These are phyloP conservation scores for Torymus tubicola DNA, from an alignment of 2,888 invertebrate genomes.

Conservation along the genomic window DNA sequence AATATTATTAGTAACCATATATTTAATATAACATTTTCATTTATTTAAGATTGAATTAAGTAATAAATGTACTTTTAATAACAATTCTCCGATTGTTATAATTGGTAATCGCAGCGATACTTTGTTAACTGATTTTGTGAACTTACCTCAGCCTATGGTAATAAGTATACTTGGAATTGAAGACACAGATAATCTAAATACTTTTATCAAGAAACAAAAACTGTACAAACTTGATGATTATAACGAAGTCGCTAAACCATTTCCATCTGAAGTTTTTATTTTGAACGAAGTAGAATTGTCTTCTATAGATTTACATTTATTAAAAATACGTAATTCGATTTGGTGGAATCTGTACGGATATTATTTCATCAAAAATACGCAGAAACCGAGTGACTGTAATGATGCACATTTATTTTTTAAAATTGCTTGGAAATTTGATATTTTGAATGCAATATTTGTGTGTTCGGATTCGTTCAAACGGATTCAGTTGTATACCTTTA, in stretches of 20 bases:
- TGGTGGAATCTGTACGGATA: not conserved
- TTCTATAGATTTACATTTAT: not conserved
- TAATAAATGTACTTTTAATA: not conserved
- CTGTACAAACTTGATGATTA: not conserved
- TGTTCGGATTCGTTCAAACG: not conserved
- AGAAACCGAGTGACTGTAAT: not conserved
- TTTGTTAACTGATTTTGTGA: not conserved
- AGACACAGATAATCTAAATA: not conserved
- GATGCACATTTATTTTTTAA: not conserved
- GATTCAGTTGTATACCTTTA: not conserved
- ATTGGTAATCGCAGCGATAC: not conserved
- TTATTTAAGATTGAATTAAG: not conserved
- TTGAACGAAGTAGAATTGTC: conserved; percentile 9
- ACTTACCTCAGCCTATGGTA: not conserved
- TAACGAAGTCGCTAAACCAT: not conserved
- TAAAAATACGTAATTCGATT: not conserved
- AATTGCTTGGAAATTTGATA: conserved; percentile 5
- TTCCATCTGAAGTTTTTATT: not conserved
- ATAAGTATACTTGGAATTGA: not conserved
- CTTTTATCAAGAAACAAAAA: not conserved
- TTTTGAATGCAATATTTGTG: not conserved
- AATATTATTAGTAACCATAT: too few species aligned
- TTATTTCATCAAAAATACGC: conserved; percentile 1
- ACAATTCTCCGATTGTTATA: not conserved
- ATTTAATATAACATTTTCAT: not conserved